phyloP scores from a whole-genome alignment of 2,888 invertebrate species.

The Mimas tiliae region DNA sequence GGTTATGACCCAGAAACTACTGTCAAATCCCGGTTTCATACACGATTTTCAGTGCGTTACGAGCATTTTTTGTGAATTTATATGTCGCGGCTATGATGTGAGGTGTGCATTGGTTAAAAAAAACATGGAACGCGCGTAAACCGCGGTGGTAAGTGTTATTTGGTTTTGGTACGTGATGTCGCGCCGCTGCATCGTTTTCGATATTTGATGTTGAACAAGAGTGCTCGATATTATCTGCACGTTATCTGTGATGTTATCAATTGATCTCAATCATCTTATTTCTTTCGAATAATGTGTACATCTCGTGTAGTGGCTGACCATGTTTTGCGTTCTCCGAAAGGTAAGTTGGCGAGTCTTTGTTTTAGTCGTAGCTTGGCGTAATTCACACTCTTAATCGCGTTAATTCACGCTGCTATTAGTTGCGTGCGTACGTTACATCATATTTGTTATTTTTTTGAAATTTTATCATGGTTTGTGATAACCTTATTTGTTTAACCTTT shows the following conservation, averaged over 20 bases:
- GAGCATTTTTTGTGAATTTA: slow-evolving; percentile 49
- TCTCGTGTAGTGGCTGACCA: slow-evolving; percentile 50
- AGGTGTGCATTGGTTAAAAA: slow-evolving; percentile 35
- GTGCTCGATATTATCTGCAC: slow-evolving; percentile 66
- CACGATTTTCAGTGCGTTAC: slow-evolving; percentile 60
- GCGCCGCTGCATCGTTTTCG: slow-evolving; percentile 35
- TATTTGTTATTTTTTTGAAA: slow-evolving; percentile 17
- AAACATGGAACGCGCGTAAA: slow-evolving; percentile 30
- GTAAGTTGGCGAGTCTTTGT: slow-evolving; percentile 59
- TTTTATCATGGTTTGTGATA: slow-evolving; percentile 42
- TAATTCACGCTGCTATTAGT: not conserved
- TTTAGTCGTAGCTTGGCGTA: slow-evolving; percentile 29
- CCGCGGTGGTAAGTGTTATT: slow-evolving; percentile 40
- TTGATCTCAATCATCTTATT: slow-evolving; percentile 64
- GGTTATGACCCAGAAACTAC: slow-evolving; percentile 78
- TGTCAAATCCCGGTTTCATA: slow-evolving; percentile 81
- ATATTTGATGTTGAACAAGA: slow-evolving; percentile 43
- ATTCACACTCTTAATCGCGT: not conserved
- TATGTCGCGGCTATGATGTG: slow-evolving; percentile 34
- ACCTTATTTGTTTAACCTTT: slow-evolving; percentile 58
- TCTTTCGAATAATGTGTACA: slow-evolving; percentile 47
- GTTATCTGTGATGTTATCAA: slow-evolving; percentile 74
- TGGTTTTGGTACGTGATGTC: slow-evolving; percentile 37
- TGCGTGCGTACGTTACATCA: slow-evolving; percentile 24
- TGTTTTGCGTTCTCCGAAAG: slow-evolving; percentile 77